These are phyloP conservation scores for Iphiclides podalirius DNA, from an alignment of 2,888 invertebrate species.

Conservation along the genomic window DNA sequence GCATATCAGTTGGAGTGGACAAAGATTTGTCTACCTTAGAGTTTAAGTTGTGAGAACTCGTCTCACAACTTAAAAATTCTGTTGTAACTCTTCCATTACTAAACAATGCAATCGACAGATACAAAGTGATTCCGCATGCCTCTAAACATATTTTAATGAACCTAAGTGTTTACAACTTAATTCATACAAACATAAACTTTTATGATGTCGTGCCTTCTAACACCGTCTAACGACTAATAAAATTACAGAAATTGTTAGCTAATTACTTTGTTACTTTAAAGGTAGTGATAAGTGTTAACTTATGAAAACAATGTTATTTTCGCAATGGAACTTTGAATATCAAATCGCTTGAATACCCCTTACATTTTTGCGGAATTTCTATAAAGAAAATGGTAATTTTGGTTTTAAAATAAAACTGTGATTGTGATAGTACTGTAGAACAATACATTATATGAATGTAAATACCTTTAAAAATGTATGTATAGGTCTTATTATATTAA, in stretches of 20 bases:
- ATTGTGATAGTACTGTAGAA: not conserved
- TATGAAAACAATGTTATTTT: constrained; percentile 8
- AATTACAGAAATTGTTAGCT: constrained; percentile 20
- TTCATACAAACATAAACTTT: constrained; percentile 13
- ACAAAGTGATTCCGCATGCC: not conserved
- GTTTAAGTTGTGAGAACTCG: too few species aligned
- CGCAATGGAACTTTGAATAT: constrained; percentile 1
- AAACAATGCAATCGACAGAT: not conserved
- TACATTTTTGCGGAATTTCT: too few species aligned
- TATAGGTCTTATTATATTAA: too few species aligned
- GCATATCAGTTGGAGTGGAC: too few species aligned
- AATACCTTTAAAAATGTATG: not conserved
- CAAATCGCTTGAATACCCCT: too few species aligned
- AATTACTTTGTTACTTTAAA: constrained; percentile 20
- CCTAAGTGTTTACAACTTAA: constrained; percentile 14
- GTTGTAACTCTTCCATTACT: not conserved
- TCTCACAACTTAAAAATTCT: too few species aligned
- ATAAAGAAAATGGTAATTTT: not conserved
- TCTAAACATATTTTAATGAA: constrained; percentile 11
- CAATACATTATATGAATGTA: too few species aligned
- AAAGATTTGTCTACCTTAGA: too few species aligned
- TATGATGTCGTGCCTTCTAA: constrained; percentile 16
- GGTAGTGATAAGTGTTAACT: constrained; percentile 14
- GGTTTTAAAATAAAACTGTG: too few species aligned
- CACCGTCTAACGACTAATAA: constrained; percentile 17